Evolutionary conservation across 2,797 vertebrate species (phyloP), one percentile per base, ranked within the genome.

Genomic region (Rhinichthys osculus): DNA sequence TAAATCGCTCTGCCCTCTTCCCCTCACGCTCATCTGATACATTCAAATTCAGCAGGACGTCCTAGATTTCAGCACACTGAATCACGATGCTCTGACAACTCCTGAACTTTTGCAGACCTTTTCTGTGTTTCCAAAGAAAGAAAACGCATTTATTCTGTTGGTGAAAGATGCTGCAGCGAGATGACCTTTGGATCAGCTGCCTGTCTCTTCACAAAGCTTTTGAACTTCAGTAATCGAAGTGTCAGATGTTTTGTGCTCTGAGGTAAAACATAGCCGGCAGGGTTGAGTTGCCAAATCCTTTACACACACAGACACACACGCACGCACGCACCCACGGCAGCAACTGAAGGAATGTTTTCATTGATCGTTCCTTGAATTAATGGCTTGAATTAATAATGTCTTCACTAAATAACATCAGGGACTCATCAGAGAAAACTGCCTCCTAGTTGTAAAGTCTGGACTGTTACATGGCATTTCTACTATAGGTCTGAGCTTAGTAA

Each of bases 361-460:
- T 92, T 86, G 90, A 95, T 93, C 87, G 86, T 86, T 86, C 89
- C 83, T 88, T 93, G 38, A 38, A 38, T 38, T 38, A 38, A 38
- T 89, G 85, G 82, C 88, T 93, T 93, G 90, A 94, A 94, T 95
- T 92, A 94, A 92, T 83, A 67, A 88, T 86, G 89, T 90, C 84
- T 90, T 90, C 89, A 83, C 88, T 90, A 50, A 91, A 90, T 90
- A 86, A 91, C 87, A 89, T 85, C 50, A 87, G 72, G 79, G 88
- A 90, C 90, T 93, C 89, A 91, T 94, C 92, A 92, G 73, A 81
- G 81, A 89, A 92, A 74, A 90, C 87, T 71, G 33, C 50, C 85
- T 83, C 14, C 7, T 33, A n/a, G 57, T 13, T 59, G 5, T 30
- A 16, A 27, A 16, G 6, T 72, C 81, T 57, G 3, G 11, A 72